Base-by-base conservation (phyloP, 2,113 vertebrate species). In the Nothocercus julius region DNA sequence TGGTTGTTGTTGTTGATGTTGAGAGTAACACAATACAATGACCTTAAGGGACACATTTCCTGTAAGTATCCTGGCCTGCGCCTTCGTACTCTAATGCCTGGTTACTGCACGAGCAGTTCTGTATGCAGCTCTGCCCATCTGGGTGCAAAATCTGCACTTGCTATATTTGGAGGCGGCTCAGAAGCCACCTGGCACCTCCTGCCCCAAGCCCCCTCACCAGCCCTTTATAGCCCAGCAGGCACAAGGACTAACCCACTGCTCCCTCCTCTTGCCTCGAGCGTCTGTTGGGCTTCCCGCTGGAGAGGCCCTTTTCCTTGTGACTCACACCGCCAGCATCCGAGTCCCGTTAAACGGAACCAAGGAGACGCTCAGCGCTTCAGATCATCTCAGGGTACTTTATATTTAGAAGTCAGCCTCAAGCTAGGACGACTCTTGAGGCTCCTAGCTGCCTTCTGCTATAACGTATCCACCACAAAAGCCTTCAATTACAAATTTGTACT, bases 371-470 rank as follows among this genome's bases (percentile, higher is more conserved):
- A 76, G 92, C 81, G 49, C 45, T 76, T 93, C 70, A 82, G 92
- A 96, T 96, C 92, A 89, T 84, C 74, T 96, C 88, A 93, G 95
- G 85, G 86, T 95, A 96, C 77, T 94, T 96, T 96, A 96, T 95
- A 88, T 94, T 94, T 96, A 95, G 95, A 92, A 92, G 92, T 76
- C 32, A 62, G 73, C 93, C 93, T 93, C 80, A 84, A 92, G 92
- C 77, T 76, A 69, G 58, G 89, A 58, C 38, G 84, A 90, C 86
- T 84, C 81, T 63, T 89, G 70, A 86, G 83, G 96, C 90, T 80
- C 73, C 49, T 69, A 82, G 24, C 70, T 90, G 56, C 30, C 53
- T 73, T 84, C 66, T 70, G 38, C 74, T 56, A 78, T 74, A 88
- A 80, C 5, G 34, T 78, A 77, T 30, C 66, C 51, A 36, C 38